A percentile compares a stretch with the other conserved stretches of the same genome.
phyloP scores from a whole-genome alignment of 2,888 invertebrate species.

The Microctonus hyperodae region DNA sequence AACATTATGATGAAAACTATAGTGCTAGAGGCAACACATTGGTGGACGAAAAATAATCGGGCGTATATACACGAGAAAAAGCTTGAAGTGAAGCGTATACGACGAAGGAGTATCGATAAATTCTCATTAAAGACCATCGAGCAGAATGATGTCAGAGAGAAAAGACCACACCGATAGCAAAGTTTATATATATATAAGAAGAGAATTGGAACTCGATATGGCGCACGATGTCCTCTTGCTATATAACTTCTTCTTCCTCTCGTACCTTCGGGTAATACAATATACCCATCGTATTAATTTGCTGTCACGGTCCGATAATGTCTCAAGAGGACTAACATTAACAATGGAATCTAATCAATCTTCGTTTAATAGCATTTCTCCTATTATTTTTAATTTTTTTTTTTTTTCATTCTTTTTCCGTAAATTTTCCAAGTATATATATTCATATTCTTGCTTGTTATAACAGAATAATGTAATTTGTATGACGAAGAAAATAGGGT shows the following conservation, averaged over 20 bases:
- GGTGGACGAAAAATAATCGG: slow-evolving; percentile 17
- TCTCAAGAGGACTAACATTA: slow-evolving; percentile 4
- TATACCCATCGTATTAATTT: slow-evolving; percentile 23
- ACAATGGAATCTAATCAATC: slow-evolving; percentile 20
- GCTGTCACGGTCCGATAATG: slow-evolving; percentile 14
- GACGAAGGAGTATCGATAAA: slow-evolving; percentile 30
- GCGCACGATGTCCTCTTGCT: neutral
- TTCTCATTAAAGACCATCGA: slow-evolving; percentile 31
- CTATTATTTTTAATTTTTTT: neutral
- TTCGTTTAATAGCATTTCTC: neutral
- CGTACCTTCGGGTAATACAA: slow-evolving; percentile 7
- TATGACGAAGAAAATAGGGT: neutral
- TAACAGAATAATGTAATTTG: neutral
- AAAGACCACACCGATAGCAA: slow-evolving; percentile 12
- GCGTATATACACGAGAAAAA: slow-evolving; percentile 5
- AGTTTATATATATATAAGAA: neutral
- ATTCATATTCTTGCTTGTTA: neutral
- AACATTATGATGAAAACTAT: neutral
- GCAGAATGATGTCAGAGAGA: slow-evolving; percentile 2
- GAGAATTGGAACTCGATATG: slow-evolving; percentile 23
- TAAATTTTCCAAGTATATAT: neutral
- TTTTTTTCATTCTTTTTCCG: neutral
- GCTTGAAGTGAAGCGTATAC: neutral
- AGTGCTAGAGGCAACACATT: neutral
- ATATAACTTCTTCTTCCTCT: neutral